Evolutionary conservation across 2,113 vertebrate genomes (phyloP), one percentile per base, ranked within the genome.

Genomic region (Columbina picui): DNA sequence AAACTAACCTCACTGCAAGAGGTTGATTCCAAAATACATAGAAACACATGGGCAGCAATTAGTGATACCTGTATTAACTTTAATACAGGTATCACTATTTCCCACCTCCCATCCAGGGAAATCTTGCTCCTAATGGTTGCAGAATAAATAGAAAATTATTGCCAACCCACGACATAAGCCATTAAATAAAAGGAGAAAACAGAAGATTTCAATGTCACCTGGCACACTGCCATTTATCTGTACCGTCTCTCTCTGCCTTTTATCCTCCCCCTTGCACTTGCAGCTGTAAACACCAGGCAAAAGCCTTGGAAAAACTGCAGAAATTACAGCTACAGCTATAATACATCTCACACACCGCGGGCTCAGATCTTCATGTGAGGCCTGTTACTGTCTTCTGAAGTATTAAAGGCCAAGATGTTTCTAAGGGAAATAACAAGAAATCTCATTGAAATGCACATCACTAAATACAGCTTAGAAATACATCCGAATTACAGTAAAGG

Each of bases 401-500:
- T 29, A 70, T 61, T 43, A 71, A 86, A 64, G 27, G 29, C 49
- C 1, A 3, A 71, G 41, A 39, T 23, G 17, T 39, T 93, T 53
- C 61, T 69, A 53, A 65, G 50, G 20, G n/a, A 65, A 64, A 52
- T 22, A 85, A 17, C 8, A 47, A 56, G 18, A 3, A n/a, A 63
- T 27, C 38, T 36, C 5, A 0, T 0, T 76, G 49, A 80, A 76
- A 52, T 15, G 43, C 8, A 25, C 57, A n/a, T 39, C 47, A 7
- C 27, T 26, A 32, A 86, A 70, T 22, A 17, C 15, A 39, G 39
- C 19, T 60, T 9, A 83, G 61, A 27, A 82, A 67, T 5, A 16
- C 7, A 60, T 47, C 14, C 30, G 26, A 61, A 17, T 14, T 17
- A 19, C 0, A 0, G 29, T 8, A 10, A 61, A 83, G 56, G 47